These are phyloP conservation scores for Chaetura pelagica DNA, from an alignment of 2,113 vertebrate species.

Conservation along the genomic window DNA sequence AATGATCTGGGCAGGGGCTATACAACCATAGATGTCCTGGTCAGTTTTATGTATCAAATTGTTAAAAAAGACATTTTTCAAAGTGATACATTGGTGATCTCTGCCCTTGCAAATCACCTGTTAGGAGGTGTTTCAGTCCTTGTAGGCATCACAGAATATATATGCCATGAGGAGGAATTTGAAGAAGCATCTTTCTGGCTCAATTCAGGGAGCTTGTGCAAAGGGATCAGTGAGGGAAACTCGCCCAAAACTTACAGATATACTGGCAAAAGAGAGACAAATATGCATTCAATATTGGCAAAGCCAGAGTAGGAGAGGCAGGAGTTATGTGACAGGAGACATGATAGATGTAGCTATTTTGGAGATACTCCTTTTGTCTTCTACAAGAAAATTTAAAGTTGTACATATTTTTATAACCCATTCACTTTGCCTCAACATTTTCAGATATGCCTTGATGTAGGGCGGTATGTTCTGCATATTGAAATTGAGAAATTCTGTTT, in stretches of 20 bases:
- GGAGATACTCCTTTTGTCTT: conserved; percentile 50
- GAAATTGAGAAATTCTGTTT: conserved; percentile 50
- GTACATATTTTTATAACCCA: conserved; percentile 48
- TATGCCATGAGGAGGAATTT: background rate
- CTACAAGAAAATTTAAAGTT: conserved; percentile 37
- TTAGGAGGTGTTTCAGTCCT: background rate
- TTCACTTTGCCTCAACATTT: background rate
- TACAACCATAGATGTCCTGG: background rate
- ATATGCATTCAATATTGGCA: background rate
- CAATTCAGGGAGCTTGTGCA: background rate
- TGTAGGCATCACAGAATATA: background rate
- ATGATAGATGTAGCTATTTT: conserved; percentile 44
- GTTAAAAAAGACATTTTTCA: background rate
- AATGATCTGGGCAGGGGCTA: background rate
- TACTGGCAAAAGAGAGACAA: background rate
- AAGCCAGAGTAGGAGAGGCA: background rate
- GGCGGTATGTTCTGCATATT: conserved; percentile 21
- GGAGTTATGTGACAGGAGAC: conserved; percentile 26
- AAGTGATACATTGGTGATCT: background rate
- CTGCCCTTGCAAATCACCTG: background rate
- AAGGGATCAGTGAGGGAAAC: conserved; percentile 1
- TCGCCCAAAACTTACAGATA: conserved; percentile 6
- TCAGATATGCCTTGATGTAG: conserved; percentile 6
- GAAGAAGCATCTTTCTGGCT: conserved; percentile 1
- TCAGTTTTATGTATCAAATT: background rate